These are phyloP conservation scores for Jordanella pulchra DNA, from an alignment of 2,797 vertebrate genomes.

Conservation along the genomic window DNA sequence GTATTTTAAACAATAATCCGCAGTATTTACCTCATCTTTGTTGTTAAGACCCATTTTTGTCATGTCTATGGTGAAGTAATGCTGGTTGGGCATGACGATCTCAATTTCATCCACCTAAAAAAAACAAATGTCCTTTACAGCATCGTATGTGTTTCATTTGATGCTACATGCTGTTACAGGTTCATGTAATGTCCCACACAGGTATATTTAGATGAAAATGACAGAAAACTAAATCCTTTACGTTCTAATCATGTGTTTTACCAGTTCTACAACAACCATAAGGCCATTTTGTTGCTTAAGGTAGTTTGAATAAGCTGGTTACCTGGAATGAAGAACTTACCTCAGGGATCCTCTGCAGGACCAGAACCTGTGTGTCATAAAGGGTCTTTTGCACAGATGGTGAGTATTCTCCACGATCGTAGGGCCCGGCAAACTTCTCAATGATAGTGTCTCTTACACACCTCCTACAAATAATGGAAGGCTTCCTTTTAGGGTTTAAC, in stretches of 20 bases:
- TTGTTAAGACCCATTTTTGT: slow-evolving; percentile 89
- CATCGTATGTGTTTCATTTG: background rate
- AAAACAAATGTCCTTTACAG: background rate
- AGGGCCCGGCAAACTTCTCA: slow-evolving; percentile 92
- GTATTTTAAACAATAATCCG: background rate
- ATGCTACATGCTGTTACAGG: background rate
- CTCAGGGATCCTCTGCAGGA: slow-evolving; percentile 83
- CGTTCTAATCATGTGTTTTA: background rate
- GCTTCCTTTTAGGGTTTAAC: background rate
- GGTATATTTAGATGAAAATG: background rate
- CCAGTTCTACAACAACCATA: background rate
- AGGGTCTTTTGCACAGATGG: slow-evolving; percentile 96
- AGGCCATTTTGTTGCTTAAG: background rate
- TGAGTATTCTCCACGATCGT: slow-evolving; percentile 86
- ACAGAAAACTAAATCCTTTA: background rate
- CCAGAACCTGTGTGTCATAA: slow-evolving; percentile 84
- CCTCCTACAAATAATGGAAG: slow-evolving; percentile 74
- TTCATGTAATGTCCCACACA: background rate
- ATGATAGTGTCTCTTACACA: slow-evolving; percentile 83
- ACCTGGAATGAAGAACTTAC: slow-evolving; percentile 60
- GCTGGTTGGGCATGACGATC: slow-evolving; percentile 90
- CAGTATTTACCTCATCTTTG: slow-evolving; percentile 87
- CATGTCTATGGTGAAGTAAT: slow-evolving; percentile 92
- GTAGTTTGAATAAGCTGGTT: background rate
- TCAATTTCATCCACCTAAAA: slow-evolving; percentile 93